These are phyloP conservation scores for Phenganax subtilis DNA, from an alignment of 92 coral and sea anemone species.

Conservation along the genomic window DNA sequence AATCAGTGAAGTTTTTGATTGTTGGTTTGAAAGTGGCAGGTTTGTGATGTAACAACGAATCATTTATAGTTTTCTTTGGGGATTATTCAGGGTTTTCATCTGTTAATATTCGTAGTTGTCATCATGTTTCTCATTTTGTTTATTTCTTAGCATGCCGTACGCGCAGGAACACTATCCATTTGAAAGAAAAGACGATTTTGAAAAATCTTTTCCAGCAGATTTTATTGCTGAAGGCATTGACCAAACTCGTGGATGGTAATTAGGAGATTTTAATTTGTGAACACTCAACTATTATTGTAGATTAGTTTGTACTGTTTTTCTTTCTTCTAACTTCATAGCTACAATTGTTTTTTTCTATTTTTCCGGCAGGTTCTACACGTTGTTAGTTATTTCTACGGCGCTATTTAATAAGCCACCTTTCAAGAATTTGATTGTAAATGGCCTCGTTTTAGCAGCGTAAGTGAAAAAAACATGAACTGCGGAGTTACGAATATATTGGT, in stretches of 20 bases:
- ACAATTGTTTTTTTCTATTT: not conserved
- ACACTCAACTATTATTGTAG: too few relatives aligned
- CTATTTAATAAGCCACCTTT: slow-evolving; percentile 93
- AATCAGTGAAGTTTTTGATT: slow-evolving; percentile 90
- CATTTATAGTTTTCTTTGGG: not conserved
- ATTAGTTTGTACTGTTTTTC: not conserved
- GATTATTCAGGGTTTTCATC: slow-evolving; percentile 9
- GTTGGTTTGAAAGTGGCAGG: slow-evolving; percentile 99
- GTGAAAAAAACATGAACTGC: slow-evolving; percentile 17
- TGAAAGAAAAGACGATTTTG: slow-evolving; percentile 78
- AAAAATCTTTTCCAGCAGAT: slow-evolving; percentile 89
- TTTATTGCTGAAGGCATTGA: slow-evolving; percentile 99
- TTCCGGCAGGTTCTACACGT: slow-evolving; percentile 77
- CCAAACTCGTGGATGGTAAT: slow-evolving; percentile 99
- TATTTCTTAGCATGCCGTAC: slow-evolving; percentile 78
- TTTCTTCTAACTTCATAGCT: not conserved
- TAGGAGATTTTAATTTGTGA: not conserved
- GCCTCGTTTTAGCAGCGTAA: slow-evolving; percentile 96
- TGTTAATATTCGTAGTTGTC: not conserved
- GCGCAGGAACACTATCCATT: slow-evolving; percentile 97
- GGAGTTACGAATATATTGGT: too few relatives aligned
- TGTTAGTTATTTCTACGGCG: slow-evolving; percentile 91
- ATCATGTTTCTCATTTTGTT: not conserved
- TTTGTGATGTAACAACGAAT: slow-evolving; percentile 18
- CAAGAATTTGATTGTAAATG: slow-evolving; percentile 96